Percentiles rank a stretch among this genome's conserved stretches.
Conservation (phyloP, 2,113 vertebrate species). For the crab-eating macaque (Macaca fascicularis) region T2T-MFA8v1.1 NC_088386.1:22720001-22720500, state of each 20-base stretch:
- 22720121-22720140: conserved; percentile 39
- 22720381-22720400: conserved; percentile 26
- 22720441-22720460: background rate
- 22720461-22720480: background rate
- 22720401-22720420: background rate
- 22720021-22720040: background rate
- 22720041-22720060: background rate
- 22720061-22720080: background rate
- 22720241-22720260: conserved; percentile 35
- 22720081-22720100: conserved; percentile 17
- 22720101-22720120: conserved; percentile 18
- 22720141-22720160: conserved; percentile 30
- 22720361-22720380: conserved; percentile 47
- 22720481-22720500: background rate
- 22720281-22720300: conserved; percentile 46
- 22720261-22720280: conserved; percentile 56
- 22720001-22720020: conserved; percentile 21
- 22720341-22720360: conserved; percentile 53
- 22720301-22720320: conserved; percentile 42
- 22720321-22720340: background rate
- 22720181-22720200: background rate
- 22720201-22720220: conserved; percentile 7
- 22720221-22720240: conserved; percentile 50
- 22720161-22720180: background rate
- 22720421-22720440: background rate